Evolutionary conservation across 2,113 vertebrate species (phyloP).

Genomic region (Numida meleagris): DNA sequence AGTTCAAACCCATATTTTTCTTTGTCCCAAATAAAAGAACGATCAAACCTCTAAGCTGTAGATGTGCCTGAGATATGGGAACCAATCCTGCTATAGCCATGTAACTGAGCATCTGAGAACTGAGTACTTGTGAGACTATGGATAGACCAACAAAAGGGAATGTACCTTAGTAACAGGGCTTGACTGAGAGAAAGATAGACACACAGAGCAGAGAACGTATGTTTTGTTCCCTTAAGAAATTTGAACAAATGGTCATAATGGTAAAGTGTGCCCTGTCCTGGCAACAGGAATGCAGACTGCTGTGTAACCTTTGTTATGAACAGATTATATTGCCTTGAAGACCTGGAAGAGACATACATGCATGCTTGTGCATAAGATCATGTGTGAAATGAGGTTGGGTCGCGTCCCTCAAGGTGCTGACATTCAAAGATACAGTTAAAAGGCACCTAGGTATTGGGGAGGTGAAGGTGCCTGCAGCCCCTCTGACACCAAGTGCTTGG

Average conservation of each 20-base stretch:
- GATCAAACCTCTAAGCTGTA: not conserved
- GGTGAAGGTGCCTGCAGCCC: not conserved
- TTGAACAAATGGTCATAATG: not conserved
- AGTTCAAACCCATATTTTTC: not conserved
- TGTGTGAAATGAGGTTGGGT: not conserved
- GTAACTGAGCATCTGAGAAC: not conserved
- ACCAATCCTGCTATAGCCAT: not conserved
- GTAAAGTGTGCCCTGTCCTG: not conserved
- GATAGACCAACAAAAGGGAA: not conserved
- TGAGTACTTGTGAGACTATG: not conserved
- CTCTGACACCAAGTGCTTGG: not conserved
- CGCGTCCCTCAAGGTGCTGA: not conserved
- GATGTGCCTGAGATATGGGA: not conserved
- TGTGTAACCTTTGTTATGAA: not conserved
- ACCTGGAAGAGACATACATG: not conserved
- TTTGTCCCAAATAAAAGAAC: not conserved
- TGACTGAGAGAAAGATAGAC: not conserved
- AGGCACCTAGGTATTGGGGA: not conserved
- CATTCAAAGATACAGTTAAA: not conserved
- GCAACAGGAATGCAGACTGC: not conserved
- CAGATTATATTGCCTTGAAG: not conserved
- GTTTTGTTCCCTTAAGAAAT: not conserved
- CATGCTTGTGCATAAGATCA: not conserved
- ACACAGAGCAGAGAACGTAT: not conserved
- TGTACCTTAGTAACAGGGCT: not conserved